phyloP scores from a whole-genome alignment of 2,888 invertebrate genomes.

The Drosophila ustulata region DNA sequence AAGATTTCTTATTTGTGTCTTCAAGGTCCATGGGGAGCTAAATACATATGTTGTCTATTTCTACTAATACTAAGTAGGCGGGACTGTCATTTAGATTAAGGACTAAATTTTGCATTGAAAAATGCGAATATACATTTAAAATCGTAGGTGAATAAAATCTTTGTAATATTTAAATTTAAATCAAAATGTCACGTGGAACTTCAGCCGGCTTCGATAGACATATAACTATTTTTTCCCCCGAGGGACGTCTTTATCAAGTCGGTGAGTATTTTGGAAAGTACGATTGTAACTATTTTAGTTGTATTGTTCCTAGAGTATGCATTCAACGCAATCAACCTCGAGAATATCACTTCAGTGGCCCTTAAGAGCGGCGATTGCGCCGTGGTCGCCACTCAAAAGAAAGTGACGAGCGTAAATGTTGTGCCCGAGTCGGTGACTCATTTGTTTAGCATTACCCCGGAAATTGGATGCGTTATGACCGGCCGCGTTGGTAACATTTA shows the following conservation, averaged over 20 bases:
- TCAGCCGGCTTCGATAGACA: slow-evolving; percentile 91
- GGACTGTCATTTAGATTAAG: not conserved
- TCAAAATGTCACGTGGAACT: not conserved
- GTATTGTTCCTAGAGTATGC: slow-evolving; percentile 91
- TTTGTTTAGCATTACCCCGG: slow-evolving; percentile 94
- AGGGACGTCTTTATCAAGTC: slow-evolving; percentile 99
- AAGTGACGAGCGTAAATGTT: slow-evolving; percentile 98
- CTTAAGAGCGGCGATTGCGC: slow-evolving; percentile 96
- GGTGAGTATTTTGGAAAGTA: not conserved
- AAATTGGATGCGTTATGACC: slow-evolving; percentile 97
- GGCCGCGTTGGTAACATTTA: slow-evolving; percentile 90
- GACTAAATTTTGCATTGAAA: not conserved
- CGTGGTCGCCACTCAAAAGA: slow-evolving; percentile 99
- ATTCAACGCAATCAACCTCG: slow-evolving; percentile 99
- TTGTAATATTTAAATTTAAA: not conserved
- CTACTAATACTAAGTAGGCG: not conserved
- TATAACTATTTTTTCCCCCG: slow-evolving; percentile 99
- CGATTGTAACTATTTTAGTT: not conserved
- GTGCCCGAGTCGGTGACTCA: slow-evolving; percentile 98
- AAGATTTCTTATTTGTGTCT: too few relatives aligned
- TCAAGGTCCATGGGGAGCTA: too few relatives aligned
- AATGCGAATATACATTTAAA: not conserved
- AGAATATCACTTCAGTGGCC: slow-evolving; percentile 98
- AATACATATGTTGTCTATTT: too few relatives aligned
- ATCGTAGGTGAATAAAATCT: not conserved